phyloP scores from a whole-genome alignment of 2,113 vertebrate genomes.

The Panthera uncia region DNA sequence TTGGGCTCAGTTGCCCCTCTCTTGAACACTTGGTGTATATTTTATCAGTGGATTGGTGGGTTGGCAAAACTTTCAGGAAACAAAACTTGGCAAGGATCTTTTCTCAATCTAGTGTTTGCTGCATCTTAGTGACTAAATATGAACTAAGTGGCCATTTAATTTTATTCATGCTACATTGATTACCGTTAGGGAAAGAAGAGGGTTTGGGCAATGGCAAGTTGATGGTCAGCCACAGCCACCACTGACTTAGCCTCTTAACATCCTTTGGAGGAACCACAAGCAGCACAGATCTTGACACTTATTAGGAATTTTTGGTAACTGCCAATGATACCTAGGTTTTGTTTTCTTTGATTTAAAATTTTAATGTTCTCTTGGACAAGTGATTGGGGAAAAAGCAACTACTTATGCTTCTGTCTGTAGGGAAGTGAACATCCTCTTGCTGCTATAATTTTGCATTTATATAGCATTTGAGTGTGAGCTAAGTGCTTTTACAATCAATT shows the following conservation, averaged over 20 bases:
- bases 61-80: background rate
- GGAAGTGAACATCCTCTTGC: background rate
- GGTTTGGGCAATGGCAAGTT: background rate
- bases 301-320: conserved; percentile 47
- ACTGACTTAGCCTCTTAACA: background rate
- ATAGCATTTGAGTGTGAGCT: conserved; percentile 21
- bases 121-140: conserved; percentile 14
- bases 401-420: background rate
- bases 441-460: conserved; percentile 47
- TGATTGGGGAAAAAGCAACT: conserved; percentile 36
- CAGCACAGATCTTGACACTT: background rate
- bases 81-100: background rate
- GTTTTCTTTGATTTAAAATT: conserved; percentile 40
- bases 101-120: conserved; percentile 8
- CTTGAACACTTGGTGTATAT: background rate
- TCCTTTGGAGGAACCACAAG: background rate
- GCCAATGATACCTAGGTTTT: background rate
- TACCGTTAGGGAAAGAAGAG: conserved; percentile 24
- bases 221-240: background rate
- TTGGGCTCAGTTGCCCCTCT: background rate
- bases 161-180: conserved; percentile 48
- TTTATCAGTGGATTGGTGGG: background rate
- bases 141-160: conserved; percentile 58
- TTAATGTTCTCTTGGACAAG: conserved; percentile 52
- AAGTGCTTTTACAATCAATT: conserved; percentile 60